These are phyloP conservation scores for Drymonia ruficornis DNA, from an alignment of 2,888 invertebrate species.

Conservation along the genomic window DNA sequence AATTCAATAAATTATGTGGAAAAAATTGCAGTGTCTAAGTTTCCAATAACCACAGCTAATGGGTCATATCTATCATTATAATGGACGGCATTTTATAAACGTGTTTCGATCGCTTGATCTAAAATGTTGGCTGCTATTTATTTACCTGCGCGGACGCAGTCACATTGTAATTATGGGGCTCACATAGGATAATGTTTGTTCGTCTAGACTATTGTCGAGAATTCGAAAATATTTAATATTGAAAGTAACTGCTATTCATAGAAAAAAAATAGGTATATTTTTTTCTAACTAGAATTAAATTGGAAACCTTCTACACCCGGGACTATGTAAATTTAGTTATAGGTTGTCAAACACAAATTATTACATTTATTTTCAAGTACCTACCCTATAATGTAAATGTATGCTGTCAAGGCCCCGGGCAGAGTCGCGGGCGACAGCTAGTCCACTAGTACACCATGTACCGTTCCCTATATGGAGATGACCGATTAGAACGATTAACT, in stretches of 20 bases:
- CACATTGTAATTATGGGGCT: conserved; percentile 12
- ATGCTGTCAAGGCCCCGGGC: not conserved
- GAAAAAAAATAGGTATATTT: too few species aligned
- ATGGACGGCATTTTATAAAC: conserved; percentile 22
- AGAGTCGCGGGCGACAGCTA: conserved; percentile 29
- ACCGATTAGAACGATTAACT: conserved; percentile 54
- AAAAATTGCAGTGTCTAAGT: conserved; percentile 7
- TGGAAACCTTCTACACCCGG: too few species aligned
- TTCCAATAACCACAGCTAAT: conserved; percentile 21
- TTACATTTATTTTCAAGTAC: too few species aligned
- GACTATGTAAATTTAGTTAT: too few species aligned
- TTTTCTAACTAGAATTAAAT: too few species aligned
- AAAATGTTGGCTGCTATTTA: conserved; percentile 23
- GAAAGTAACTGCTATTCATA: too few species aligned
- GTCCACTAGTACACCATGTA: conserved; percentile 36
- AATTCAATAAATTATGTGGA: conserved; percentile 12
- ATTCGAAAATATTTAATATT: too few species aligned
- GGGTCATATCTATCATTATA: conserved; percentile 27
- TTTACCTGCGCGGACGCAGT: conserved; percentile 20
- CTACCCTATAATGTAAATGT: too few species aligned
- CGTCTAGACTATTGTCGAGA: conserved; percentile 1
- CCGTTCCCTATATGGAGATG: conserved; percentile 44
- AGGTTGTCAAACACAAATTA: too few species aligned
- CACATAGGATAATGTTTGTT: conserved; percentile 10
- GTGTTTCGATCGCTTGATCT: conserved; percentile 25